Conservation (phyloP, 2,888 invertebrate species). For the Blastobasis adustella region DNA sequence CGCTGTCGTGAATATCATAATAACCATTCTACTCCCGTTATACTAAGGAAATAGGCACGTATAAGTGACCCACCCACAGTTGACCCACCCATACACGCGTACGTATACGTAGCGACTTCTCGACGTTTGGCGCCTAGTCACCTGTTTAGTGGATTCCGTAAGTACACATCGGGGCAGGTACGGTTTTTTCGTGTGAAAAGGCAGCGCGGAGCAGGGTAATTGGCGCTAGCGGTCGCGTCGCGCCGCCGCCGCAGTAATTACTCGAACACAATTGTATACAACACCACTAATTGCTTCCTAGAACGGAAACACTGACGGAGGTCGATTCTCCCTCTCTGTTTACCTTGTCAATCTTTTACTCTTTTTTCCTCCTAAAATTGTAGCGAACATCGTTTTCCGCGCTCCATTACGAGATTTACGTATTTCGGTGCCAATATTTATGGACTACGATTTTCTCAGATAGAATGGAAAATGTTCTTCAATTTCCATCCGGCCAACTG, state of each 20-base stretch:
- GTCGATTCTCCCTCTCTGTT: neutral
- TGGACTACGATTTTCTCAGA: slow-evolving; percentile 4
- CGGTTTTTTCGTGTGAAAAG: neutral
- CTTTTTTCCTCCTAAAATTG: neutral
- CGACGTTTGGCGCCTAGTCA: too few relatives aligned
- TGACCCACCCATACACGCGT: too few relatives aligned
- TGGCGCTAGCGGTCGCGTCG: neutral
- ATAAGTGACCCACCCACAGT: too few relatives aligned
- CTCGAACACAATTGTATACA: neutral
- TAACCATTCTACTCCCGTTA: too few relatives aligned
- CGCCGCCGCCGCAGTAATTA: neutral
- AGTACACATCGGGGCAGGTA: too few relatives aligned
- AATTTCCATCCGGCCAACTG: slow-evolving; percentile 15
- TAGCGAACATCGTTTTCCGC: neutral
- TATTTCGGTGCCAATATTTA: slow-evolving; percentile 8
- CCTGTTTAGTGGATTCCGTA: too few relatives aligned
- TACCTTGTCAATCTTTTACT: neutral
- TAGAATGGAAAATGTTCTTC: slow-evolving; percentile 7
- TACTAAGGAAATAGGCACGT: too few relatives aligned
- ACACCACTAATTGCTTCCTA: slow-evolving; percentile 1
- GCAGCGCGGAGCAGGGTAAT: neutral
- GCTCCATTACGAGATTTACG: slow-evolving; percentile 4
- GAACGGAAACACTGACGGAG: neutral
- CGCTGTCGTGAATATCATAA: too few relatives aligned
- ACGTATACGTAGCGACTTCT: too few relatives aligned